Base-by-base conservation (phyloP, 2,888 invertebrate species). In the Heterodera filipjevi region DNA sequence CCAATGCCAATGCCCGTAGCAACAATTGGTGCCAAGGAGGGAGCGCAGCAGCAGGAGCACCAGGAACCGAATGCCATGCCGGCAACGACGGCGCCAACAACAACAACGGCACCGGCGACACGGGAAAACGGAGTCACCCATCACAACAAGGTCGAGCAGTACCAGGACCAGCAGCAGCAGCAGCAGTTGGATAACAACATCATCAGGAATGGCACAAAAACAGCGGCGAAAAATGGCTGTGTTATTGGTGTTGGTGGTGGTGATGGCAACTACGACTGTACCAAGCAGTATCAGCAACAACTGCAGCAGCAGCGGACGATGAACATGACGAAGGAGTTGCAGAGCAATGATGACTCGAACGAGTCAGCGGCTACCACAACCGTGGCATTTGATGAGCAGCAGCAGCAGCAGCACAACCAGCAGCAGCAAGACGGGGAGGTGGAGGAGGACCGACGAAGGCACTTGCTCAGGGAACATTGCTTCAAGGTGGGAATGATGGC, bases 351-450 rank as follows among this genome's bases (percentile, higher is more conserved):
- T 22, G 59, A 59, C 68, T 68, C 68, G 3, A 32, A 35, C 33
- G 68, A 68, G 33, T 68, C 68, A 2, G 68, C 33, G 0, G 68
- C 19, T 3, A 68, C 35, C 16, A 68, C 68, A 19, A 68, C 68
- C 3, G 33, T 68, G 68, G 68, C 68, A 35, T 68, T 33, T 32
- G 68, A 68, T 68, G 68, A 68, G 33, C 33, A 68, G 68, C 33
- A 3, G 59, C 53, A 1, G 53, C n/a, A 1, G 59, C 49, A 19
- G 49, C 14, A 49, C 49, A 49, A 49, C 49, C 49, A 49, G 3
- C 49, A 49, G 19, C 8, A 33, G 27, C 68, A 68, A 2, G 19
- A 35, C 33, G 19, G 22, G n/a, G 33, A 33, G 6, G 68, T 22
- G 68, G 8, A 27, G 39, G 39, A 39, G 39, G 39, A 39, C 49